Evolutionary conservation across 2,113 vertebrate species (phyloP).

Genomic region (Redunca redunca): DNA sequence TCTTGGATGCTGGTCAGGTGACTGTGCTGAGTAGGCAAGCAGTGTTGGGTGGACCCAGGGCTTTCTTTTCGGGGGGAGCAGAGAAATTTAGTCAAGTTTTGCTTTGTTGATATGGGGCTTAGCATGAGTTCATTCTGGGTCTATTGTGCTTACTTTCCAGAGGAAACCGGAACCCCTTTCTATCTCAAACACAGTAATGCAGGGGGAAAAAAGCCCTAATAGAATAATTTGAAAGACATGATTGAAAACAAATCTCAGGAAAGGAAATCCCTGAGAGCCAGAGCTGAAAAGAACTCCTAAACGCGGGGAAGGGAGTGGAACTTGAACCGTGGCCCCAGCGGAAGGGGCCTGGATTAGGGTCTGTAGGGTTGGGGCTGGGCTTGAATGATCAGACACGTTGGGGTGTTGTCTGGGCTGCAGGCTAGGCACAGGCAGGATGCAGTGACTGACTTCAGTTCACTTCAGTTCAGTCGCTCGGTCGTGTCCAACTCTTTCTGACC

Average conservation of each 20-base stretch:
- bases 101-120: not conserved
- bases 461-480: too few species aligned
- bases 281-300: not conserved
- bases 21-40: not conserved
- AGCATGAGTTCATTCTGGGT: not conserved
- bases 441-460: not conserved
- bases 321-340: not conserved
- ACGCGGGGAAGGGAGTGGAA: not conserved
- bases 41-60: not conserved
- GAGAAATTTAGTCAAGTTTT: not conserved
- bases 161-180: not conserved
- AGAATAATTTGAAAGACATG: not conserved
- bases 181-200: not conserved
- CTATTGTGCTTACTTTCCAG: not conserved
- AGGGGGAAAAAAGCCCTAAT: not conserved
- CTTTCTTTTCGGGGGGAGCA: not conserved
- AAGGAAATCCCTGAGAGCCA: not conserved
- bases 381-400: too few species aligned
- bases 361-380: not conserved
- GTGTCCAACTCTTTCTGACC: too few species aligned
- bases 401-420: rapidly evolving
- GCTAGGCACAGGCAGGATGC: too few species aligned
- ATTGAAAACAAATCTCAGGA: not conserved
- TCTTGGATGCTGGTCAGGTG: too few species aligned
- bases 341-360: not conserved